Base-by-base conservation (phyloP, 2,888 invertebrate species). In the Lamproptera curius region DNA sequence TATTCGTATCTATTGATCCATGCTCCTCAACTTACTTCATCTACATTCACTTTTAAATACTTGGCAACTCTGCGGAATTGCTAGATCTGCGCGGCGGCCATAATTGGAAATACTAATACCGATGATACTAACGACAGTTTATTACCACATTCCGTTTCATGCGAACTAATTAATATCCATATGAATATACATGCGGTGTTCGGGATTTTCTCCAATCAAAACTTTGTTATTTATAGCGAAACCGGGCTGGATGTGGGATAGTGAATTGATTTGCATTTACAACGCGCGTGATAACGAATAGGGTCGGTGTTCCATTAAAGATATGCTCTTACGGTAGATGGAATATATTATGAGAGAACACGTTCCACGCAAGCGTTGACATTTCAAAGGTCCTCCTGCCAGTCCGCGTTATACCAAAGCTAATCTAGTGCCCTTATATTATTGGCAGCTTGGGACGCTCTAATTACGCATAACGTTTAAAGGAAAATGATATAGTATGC, bases 161-260 rank as follows among this genome's bases (percentile, higher is more conserved):
- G 49, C 58, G 52, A 51, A 55, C 67, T 76, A 78, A 82, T 80
- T 79, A 78, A 76, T 79, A 73, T 72, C 72, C 76, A 73, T 78
- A 79, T 81, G 78, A 79, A 80, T 81, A 78, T 73, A 76, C 76
- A 80, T 73, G 68, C 58, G 56, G 65, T 65, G 70, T 71, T 76
- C 58, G 57, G 58, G 56, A 53, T 63, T 67, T 76, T 79, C 76
- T 76, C 76, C 73, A 79, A 82, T 83, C 83, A 82, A 81, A 82
- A 81, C 79, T 78, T 67, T 67, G 77, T 79, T 79, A 82, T 82
- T 82, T 83, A 83, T 81, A 70, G 73, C 58, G 51, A 61, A 54
- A 54, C 51, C 51, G 51, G 54, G 52, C 52, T 55, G 49, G 55
- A 57, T 56, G 56, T 60, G 56, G 62, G 40, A 45, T 42, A 61